Base-by-base conservation (phyloP, 2,888 invertebrate genomes). In the Heteromyza rotundicornis region DNA sequence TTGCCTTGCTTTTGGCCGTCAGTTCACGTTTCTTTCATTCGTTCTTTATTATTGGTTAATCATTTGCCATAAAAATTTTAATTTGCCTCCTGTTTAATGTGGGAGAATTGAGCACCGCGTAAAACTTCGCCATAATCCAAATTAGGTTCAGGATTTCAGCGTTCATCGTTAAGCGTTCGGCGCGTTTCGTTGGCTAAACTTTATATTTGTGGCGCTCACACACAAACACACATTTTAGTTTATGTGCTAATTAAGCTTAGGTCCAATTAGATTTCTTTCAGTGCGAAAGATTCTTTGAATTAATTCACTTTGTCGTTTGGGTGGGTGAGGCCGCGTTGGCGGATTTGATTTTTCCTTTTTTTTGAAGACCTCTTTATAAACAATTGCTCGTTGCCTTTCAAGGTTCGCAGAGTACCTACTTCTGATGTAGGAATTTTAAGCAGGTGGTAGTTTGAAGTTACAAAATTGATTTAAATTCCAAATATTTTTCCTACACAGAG, bases 11-110 rank as follows among this genome's bases (percentile, higher is more conserved):
- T 5, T 32, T 32, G 12, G 5, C 12, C 32, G 32, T 32, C 12
- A 32, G 7, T 5, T 32, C 12, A 12, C 32, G 32, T 32, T 32
- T 32, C 32, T 32, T 32, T 32, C 32, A 12, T 32, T 32, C 12
- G 32, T 12, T 64, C 66, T 47, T 62, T 63, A 67, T 71, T 71
- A 79, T 79, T 75, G 76, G 72, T 72, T 79, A 74, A 79, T 74
- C 78, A 78, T 78, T 73, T 67, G 73, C 74, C 67, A 66, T 73
- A 73, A 76, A 76, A 68, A 76, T 72, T 74, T 76, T 73, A 74
- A 76, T 74, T 77, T 76, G 68, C 71, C n/a, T n/a, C 72, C 67
- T 67, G 68, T 69, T 70, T 71, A 70, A 73, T 67, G 66, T 61
- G n/a, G 53, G 16, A 14, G 7, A 12, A 5, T 32, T 32, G 12